A percentile compares a stretch with the other conserved stretches of the same genome.
phyloP scores from a whole-genome alignment of 53 echinoderm and acorn worm genomes.

The Holothuria leucospilota region DNA sequence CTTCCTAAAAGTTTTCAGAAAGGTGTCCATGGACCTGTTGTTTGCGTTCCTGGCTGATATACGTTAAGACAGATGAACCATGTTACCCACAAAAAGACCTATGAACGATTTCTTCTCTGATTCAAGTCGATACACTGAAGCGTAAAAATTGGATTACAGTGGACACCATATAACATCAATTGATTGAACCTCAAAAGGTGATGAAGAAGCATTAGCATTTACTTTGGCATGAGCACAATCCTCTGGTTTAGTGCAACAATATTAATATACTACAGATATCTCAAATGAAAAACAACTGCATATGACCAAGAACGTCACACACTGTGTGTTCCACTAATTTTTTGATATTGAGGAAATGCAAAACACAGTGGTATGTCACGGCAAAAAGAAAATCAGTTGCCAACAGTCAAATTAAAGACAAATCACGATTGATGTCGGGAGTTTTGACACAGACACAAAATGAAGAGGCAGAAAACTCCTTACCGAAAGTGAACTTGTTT shows the following conservation, averaged over 20 bases:
- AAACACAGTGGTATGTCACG: too few relatives aligned
- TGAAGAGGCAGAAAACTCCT: conserved; percentile 18
- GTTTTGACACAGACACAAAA: not conserved
- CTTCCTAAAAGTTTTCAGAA: conserved; percentile 62
- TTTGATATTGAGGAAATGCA: too few relatives aligned
- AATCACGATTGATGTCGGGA: too few relatives aligned
- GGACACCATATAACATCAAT: conserved; percentile 68
- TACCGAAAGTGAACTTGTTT: conserved; percentile 57
- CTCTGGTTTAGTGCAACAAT: conserved; percentile 41
- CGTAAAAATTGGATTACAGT: conserved; percentile 70
- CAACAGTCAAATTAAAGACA: not conserved
- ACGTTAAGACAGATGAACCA: conserved; percentile 40
- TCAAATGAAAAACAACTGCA: too few relatives aligned
- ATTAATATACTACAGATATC: conserved; percentile 23
- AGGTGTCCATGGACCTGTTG: conserved; percentile 63
- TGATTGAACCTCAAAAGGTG: conserved; percentile 65
- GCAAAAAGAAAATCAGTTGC: not conserved
- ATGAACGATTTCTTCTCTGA: conserved; percentile 61
- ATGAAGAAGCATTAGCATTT: conserved; percentile 54
- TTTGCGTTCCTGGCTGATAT: conserved; percentile 62
- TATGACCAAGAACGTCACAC: too few relatives aligned
- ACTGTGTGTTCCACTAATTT: too few relatives aligned
- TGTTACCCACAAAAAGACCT: conserved; percentile 51
- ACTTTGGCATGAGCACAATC: conserved; percentile 55
- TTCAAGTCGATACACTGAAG: conserved; percentile 67